A percentile compares a stretch with the other conserved stretches of the same genome.
Conservation (phyloP, 2,888 invertebrate genomes). For the Doris montereyensis region DNA sequence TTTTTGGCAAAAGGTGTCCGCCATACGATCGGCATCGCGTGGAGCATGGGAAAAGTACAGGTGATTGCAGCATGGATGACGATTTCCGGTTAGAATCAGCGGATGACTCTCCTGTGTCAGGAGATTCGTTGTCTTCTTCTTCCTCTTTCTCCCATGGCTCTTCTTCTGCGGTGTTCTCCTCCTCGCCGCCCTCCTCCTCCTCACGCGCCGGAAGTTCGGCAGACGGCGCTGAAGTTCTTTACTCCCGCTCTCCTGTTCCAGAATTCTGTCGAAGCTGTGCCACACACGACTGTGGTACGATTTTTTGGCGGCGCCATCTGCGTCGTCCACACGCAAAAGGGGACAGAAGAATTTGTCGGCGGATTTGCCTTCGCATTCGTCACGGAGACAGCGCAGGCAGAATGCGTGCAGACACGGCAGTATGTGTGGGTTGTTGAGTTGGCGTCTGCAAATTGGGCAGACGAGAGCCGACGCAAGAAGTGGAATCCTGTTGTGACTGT, state of each 20-base stretch:
- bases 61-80: not conserved
- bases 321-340: not conserved
- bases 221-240: not conserved
- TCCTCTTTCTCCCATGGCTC: conserved; percentile 22
- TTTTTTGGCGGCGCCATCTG: not conserved
- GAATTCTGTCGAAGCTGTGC: conserved; percentile 27
- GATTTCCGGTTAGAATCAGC: not conserved
- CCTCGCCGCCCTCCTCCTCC: not conserved
- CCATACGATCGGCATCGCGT: conserved; percentile 35
- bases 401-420: conserved; percentile 46
- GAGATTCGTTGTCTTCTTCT: not conserved
- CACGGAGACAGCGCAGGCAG: conserved; percentile 36
- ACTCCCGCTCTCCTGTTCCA: not conserved
- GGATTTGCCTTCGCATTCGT: not conserved
- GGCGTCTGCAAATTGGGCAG: not conserved
- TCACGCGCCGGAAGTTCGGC: conserved; percentile 26
- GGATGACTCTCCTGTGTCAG: not conserved
- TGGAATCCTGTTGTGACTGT: too few relatives aligned
- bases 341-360: conserved; percentile 35
- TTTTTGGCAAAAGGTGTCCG: conserved; percentile 41
- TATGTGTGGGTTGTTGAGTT: conserved; percentile 21
- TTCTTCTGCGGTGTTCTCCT: not conserved
- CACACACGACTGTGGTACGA: conserved; percentile 1
- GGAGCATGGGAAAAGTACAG: conserved; percentile 34
- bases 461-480: too few relatives aligned